phyloP scores from a whole-genome alignment of 1,140 invertebrate species.

The Euura lappo region DNA sequence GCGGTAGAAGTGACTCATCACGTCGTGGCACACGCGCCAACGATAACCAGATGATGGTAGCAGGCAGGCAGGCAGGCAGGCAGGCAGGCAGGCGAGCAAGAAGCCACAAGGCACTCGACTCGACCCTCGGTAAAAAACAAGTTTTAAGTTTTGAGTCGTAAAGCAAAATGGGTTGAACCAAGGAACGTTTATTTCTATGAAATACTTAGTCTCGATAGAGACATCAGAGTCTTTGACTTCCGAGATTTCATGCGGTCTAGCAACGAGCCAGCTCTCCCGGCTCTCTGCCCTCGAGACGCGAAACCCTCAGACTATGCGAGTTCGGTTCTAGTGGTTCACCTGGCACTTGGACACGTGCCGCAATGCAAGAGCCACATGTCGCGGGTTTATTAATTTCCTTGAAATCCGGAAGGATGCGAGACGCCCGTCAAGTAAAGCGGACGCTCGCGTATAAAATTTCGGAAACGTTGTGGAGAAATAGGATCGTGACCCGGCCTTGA shows the following conservation, averaged over 20 bases:
- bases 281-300: neutral
- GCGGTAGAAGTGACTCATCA: slow-evolving; percentile 1
- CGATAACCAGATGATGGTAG: slow-evolving; percentile 6
- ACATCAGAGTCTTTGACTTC: neutral
- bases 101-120: neutral
- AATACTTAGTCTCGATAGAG: neutral
- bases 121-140: neutral
- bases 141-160: neutral
- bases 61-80: neutral
- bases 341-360: slow-evolving; percentile 54
- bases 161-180: neutral
- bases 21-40: slow-evolving; percentile 1
- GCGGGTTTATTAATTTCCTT: no score
- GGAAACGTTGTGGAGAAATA: no score
- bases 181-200: neutral
- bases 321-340: slow-evolving; percentile 41
- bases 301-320: slow-evolving; percentile 40
- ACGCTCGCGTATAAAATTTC: no score
- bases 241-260: neutral
- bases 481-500: no score
- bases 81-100: neutral
- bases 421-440: no score
- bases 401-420: no score
- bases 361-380: slow-evolving; percentile 27
- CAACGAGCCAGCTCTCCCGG: neutral